Evolutionary conservation across 1,140 invertebrate genomes (phyloP), one percentile per base, ranked within the genome.

Genomic region (Magallana ariakensis): DNA sequence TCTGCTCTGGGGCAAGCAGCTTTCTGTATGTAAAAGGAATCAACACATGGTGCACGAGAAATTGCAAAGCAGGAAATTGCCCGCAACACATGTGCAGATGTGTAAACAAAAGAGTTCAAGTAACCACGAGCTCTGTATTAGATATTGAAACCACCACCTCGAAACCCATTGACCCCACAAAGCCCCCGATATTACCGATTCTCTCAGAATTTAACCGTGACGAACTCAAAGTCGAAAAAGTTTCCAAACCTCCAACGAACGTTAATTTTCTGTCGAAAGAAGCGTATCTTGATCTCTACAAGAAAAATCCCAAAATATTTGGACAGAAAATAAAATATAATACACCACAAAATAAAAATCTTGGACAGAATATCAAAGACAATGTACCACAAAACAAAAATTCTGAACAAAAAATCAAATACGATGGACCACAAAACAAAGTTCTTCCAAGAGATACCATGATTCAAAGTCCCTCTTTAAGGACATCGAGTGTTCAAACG

Each of bases 51-150:
- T 88, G 87, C 56, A 86, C 58, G 54, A 33, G 83, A 15, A 88
- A 88, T 22, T 88, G 87, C 54, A 83, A 84, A 57, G 84, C 84
- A 9, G 87, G 87, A 80, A 88, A 88, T 55, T 88, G 87, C 22
- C 87, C 87, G 4, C 15, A 22, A 22, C 53, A 80, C 19, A 88
- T 88, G 80, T 88, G 87, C 80, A 84, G 54, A 22, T 88, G 87
- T 75, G 22, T 75, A 22, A 75, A 75, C 66, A 75, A 75, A 75
- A 75, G 66, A 10, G 66, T 75, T 5, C 26, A 22, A 26, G 19
- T 26, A 22, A 75, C 66, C 15, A 46, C 66, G 22, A 75, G 66
- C 26, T 75, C 66, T 26, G 11, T 75, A 19, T 33, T 75, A 10
- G 33, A 19, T 26, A 46, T 26, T 13, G 22, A 11, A 11, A 75